Evolutionary conservation across 2,888 invertebrate genomes (phyloP).

Genomic region (Erebia aethiops): DNA sequence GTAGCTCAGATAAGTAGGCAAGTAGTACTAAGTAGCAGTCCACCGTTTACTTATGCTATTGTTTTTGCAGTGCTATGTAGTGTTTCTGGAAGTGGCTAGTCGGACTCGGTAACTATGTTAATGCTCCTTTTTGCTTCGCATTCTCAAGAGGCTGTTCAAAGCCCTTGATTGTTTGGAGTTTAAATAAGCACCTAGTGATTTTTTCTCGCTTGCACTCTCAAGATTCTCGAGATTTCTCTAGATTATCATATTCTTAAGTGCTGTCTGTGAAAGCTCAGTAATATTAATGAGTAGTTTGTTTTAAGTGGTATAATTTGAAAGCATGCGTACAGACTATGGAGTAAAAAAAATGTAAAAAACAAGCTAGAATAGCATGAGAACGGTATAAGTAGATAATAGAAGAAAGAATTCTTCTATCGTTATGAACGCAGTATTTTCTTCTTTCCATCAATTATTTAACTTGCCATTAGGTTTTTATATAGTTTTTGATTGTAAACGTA

Average conservation of each 20-base stretch:
- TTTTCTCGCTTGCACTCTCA: constrained; percentile 24
- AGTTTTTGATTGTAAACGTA: not conserved
- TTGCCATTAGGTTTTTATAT: not conserved
- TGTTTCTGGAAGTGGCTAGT: constrained; percentile 63
- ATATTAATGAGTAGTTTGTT: constrained; percentile 12
- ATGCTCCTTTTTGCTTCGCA: constrained; percentile 40
- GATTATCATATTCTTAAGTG: constrained; percentile 21
- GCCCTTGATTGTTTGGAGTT: constrained; percentile 38
- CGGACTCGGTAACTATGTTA: constrained; percentile 50
- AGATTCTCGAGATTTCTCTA: constrained; percentile 21
- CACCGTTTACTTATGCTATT: constrained; percentile 57
- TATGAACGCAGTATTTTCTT: not conserved
- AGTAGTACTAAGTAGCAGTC: constrained; percentile 47
- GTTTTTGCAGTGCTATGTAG: constrained; percentile 69
- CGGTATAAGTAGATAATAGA: too few relatives aligned
- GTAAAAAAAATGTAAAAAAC: not conserved
- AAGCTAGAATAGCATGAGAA: too few relatives aligned
- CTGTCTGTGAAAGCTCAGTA: constrained; percentile 14
- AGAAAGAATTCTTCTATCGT: too few relatives aligned
- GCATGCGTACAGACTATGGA: not conserved
- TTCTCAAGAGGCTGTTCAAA: constrained; percentile 36
- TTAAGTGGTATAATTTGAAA: not conserved
- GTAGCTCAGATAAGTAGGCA: constrained; percentile 47
- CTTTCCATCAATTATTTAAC: too few relatives aligned
- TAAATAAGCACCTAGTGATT: constrained; percentile 28